Conservation (phyloP, 2,888 invertebrate genomes). For the Caradrina clavipalpis region DNA sequence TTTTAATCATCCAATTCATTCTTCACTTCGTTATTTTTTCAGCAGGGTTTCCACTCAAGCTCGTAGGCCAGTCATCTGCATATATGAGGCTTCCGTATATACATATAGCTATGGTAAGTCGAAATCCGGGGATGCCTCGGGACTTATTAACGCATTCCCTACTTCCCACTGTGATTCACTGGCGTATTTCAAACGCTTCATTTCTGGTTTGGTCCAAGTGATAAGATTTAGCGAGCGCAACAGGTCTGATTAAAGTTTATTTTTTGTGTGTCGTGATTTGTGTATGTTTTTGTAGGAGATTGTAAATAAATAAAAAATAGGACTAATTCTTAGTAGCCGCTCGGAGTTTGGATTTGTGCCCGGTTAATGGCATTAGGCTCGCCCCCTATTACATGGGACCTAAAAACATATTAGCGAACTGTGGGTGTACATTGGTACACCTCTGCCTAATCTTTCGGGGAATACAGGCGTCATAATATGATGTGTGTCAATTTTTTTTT, state of each 20-base stretch:
- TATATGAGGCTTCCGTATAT: constrained; percentile 43
- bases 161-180: constrained; percentile 84
- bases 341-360: too few species aligned
- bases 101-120: constrained; percentile 61
- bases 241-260: constrained; percentile 1
- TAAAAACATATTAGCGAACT: too few species aligned
- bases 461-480: too few species aligned
- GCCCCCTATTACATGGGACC: too few species aligned
- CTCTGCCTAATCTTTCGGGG: too few species aligned
- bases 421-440: too few species aligned
- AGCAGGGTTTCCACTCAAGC: constrained; percentile 28
- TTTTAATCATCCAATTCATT: constrained; percentile 50
- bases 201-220: constrained; percentile 66
- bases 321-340: too few species aligned
- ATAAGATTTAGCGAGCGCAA: constrained; percentile 41
- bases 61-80: not conserved
- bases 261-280: too few species aligned
- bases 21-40: constrained; percentile 42
- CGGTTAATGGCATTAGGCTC: too few species aligned
- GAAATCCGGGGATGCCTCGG: constrained; percentile 73
- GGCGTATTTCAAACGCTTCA: constrained; percentile 83
- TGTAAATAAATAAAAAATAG: too few species aligned
- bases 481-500: too few species aligned
- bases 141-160: constrained; percentile 88
- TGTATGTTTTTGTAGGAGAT: too few species aligned